phyloP scores from a whole-genome alignment of 1,140 invertebrate species.

The Harpegnathos saltator region DNA sequence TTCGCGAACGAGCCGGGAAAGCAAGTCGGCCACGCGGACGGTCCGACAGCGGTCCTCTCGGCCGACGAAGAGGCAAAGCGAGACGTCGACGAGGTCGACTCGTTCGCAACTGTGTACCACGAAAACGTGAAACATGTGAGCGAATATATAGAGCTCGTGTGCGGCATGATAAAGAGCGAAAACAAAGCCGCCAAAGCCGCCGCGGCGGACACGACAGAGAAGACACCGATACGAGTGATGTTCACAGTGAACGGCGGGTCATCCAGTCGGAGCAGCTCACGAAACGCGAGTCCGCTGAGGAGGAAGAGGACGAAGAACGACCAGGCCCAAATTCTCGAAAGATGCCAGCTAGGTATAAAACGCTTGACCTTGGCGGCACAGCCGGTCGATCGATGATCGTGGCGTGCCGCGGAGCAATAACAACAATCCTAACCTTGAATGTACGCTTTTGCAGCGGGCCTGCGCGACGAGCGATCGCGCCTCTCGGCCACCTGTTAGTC shows the following conservation, averaged over 20 bases:
- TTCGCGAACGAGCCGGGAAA: neutral
- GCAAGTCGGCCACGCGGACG: neutral
- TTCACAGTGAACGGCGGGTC: too few species aligned
- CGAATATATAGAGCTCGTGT: too few species aligned
- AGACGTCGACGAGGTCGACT: neutral
- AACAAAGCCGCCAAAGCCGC: too few species aligned
- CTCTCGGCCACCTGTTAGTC: constrained; percentile 49
- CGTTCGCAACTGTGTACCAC: neutral
- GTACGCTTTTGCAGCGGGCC: constrained; percentile 32
- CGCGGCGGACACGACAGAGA: too few species aligned
- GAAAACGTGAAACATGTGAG: neutral
- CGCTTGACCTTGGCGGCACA: constrained; percentile 35
- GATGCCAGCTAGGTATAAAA: constrained; percentile 1
- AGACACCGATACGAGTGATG: too few species aligned
- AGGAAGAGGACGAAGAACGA: too few species aligned
- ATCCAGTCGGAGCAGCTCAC: too few species aligned
- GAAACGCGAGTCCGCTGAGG: neutral
- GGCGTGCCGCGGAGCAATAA: constrained; percentile 45
- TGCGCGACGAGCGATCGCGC: constrained; percentile 31
- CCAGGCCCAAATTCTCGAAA: neutral
- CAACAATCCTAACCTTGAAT: constrained; percentile 47
- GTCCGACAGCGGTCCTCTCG: neutral
- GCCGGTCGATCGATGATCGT: constrained; percentile 46
- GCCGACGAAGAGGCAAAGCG: neutral
- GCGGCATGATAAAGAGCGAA: too few species aligned